Evolutionary conservation across 2,113 vertebrate species (phyloP).

Genomic region (Centrocercus urophasianus): DNA sequence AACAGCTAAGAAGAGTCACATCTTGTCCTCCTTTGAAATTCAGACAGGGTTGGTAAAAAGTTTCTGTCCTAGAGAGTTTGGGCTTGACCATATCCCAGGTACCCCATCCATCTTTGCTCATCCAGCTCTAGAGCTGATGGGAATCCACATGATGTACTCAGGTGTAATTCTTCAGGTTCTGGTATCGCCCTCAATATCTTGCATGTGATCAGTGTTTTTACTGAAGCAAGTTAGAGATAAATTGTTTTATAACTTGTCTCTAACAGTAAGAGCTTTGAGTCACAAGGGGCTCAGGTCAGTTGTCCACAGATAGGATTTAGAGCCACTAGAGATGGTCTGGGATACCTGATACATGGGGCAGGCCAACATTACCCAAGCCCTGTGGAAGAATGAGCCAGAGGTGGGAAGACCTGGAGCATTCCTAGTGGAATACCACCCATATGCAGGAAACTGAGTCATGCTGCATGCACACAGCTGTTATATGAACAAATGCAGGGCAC

Average conservation of each 20-base stretch:
- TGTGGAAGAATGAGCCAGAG: background rate
- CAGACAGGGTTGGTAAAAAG: background rate
- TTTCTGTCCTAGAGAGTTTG: background rate
- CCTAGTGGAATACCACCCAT: background rate
- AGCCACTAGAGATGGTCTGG: background rate
- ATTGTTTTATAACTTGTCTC: background rate
- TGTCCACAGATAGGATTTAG: background rate
- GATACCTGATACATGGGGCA: background rate
- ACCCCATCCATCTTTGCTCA: background rate
- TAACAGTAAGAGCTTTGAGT: background rate
- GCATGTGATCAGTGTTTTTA: background rate
- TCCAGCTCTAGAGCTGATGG: background rate
- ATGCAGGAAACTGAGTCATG: background rate
- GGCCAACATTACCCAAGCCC: background rate
- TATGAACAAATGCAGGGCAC: background rate
- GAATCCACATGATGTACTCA: accelerated
- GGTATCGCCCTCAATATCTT: background rate
- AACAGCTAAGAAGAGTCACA: background rate
- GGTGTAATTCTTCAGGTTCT: accelerated
- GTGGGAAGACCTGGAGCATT: background rate
- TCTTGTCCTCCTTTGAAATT: background rate
- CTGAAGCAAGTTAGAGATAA: background rate
- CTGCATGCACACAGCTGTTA: background rate
- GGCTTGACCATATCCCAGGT: background rate
- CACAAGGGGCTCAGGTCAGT: background rate